A percentile compares a stretch with the other conserved stretches of the same genome.
Conservation (phyloP, 2,113 vertebrate genomes). For the Gallinago undulata region DNA sequence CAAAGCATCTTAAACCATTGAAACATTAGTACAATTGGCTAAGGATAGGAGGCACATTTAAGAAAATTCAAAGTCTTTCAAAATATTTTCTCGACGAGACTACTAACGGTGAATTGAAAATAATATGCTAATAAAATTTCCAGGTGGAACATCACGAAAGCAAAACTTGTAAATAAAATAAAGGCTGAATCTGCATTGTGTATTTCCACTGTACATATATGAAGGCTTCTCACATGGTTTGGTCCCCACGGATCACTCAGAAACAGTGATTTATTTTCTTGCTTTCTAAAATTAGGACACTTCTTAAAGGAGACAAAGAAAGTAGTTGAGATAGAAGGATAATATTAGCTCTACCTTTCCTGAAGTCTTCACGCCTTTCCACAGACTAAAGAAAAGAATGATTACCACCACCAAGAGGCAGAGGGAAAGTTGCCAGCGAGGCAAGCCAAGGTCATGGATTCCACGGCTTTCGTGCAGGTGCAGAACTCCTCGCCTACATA, state of each 20-base stretch:
- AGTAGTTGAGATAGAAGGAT: neutral
- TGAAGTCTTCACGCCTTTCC: constrained; percentile 98
- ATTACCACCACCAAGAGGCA: constrained; percentile 90
- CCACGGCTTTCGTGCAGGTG: constrained; percentile 90
- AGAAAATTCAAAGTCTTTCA: neutral
- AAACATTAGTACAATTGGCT: neutral
- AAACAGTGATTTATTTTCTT: neutral
- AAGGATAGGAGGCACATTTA: neutral
- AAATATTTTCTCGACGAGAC: neutral
- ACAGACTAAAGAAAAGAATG: constrained; percentile 95
- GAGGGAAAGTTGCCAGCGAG: constrained; percentile 89
- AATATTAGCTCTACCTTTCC: constrained; percentile 87
- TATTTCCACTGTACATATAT: neutral
- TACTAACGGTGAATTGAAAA: neutral
- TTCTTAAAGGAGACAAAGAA: neutral
- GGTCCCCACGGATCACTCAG: neutral
- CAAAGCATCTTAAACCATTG: neutral
- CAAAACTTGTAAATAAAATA: neutral
- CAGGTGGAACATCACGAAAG: neutral
- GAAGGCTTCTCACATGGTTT: neutral
- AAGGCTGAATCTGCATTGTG: neutral
- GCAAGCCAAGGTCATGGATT: constrained; percentile 88
- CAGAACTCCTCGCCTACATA: constrained; percentile 86
- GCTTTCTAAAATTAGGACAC: neutral
- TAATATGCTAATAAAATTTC: neutral